A percentile compares a stretch with the other conserved stretches of the same genome.
These are phyloP conservation scores for Manis pentadactyla DNA, from an alignment of 2,797 vertebrate genomes.

Conservation along the genomic window DNA sequence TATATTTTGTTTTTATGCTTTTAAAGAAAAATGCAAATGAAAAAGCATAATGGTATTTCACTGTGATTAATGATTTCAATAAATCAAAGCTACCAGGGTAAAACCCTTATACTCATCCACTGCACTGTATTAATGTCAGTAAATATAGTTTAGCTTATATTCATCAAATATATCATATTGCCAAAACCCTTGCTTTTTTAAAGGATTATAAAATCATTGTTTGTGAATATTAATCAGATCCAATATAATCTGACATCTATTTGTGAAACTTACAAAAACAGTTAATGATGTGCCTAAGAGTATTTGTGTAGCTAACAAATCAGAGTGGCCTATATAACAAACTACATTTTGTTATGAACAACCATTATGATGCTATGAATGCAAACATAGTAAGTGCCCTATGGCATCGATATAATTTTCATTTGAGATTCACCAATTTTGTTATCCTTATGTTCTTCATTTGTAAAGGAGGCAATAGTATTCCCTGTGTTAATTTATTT, in stretches of 20 bases:
- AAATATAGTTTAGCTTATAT: constrained; percentile 53
- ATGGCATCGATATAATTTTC: background rate
- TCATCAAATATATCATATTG: background rate
- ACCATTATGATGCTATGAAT: background rate
- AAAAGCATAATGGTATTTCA: constrained; percentile 34
- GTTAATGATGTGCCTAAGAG: background rate
- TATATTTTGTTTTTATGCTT: background rate
- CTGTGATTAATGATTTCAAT: constrained; percentile 63
- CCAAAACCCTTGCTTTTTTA: constrained; percentile 28
- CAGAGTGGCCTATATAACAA: background rate
- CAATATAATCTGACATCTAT: constrained; percentile 10
- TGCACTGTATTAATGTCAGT: constrained; percentile 43
- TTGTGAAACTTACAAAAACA: constrained; percentile 54
- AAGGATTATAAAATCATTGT: constrained; percentile 5
- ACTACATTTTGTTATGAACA: background rate
- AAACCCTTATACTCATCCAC: background rate
- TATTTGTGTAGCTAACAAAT: background rate
- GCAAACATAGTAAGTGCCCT: background rate
- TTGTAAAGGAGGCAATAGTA: background rate
- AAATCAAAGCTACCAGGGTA: constrained; percentile 9
- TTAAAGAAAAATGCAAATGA: constrained; percentile 63
- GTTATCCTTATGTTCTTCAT: constrained; percentile 23
- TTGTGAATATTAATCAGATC: constrained; percentile 58
- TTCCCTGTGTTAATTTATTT: constrained; percentile 71
- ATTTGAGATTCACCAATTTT: background rate